These are phyloP conservation scores for Drosophila glabriapex DNA, from an alignment of 2,888 invertebrate species.

Conservation along the genomic window DNA sequence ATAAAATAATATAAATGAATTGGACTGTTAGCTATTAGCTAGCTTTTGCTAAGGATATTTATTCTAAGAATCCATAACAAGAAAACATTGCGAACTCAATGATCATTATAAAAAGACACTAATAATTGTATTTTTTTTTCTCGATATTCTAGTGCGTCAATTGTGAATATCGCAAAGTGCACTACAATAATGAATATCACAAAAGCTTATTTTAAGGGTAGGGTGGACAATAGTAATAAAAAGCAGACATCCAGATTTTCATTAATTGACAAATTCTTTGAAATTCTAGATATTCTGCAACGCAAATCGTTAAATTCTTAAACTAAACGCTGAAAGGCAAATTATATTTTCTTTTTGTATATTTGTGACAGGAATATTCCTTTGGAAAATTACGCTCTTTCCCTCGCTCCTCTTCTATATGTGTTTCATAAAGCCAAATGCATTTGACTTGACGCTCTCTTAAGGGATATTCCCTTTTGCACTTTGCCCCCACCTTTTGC, in stretches of 20 bases:
- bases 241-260: not conserved
- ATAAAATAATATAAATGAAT: slow-evolving; percentile 21
- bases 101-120: not conserved
- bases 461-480: not conserved
- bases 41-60: not conserved
- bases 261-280: not conserved
- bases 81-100: not conserved
- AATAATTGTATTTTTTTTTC: not conserved
- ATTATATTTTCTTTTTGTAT: not conserved
- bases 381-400: not conserved
- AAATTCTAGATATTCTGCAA: no score
- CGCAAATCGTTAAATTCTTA: not conserved
- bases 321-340: not conserved
- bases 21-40: slow-evolving; percentile 1
- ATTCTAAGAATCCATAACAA: not conserved
- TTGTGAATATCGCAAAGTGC: not conserved
- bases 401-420: not conserved
- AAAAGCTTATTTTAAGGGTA: not conserved
- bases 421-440: not conserved
- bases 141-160: not conserved
- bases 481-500: not conserved
- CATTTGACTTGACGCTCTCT: not conserved
- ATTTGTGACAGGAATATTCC: not conserved
- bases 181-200: not conserved
- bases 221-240: not conserved